Percentiles rank a stretch among this genome's conserved stretches.
These are phyloP conservation scores for Magallana nippona DNA, from an alignment of 2,888 invertebrate genomes.

Conservation along the genomic window DNA sequence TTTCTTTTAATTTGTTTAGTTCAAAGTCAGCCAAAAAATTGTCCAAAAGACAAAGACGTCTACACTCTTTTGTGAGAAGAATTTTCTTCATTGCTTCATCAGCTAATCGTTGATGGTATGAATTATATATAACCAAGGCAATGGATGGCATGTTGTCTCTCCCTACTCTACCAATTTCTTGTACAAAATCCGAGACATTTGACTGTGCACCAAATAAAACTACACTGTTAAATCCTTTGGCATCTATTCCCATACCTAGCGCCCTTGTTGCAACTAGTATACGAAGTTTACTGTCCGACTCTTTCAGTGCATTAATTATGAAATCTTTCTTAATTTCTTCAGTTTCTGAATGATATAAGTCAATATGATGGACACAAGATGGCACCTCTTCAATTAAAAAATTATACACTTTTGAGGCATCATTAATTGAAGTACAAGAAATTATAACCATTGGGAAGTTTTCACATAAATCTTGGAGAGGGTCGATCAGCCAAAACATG, in stretches of 20 bases:
- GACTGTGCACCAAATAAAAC: conserved; percentile 9
- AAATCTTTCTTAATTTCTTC: not conserved
- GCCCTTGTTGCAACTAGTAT: conserved; percentile 26
- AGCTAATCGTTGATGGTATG: not conserved
- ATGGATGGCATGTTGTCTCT: conserved; percentile 2
- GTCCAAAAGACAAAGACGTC: not conserved
- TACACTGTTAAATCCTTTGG: not conserved
- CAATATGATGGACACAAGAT: not conserved
- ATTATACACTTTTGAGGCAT: conserved; percentile 20
- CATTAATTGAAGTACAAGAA: conserved; percentile 28
- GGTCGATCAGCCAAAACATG: not conserved
- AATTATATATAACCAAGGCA: conserved; percentile 5
- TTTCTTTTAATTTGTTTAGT: not conserved
- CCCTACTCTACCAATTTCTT: conserved; percentile 4
- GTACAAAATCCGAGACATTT: not conserved
- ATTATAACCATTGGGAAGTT: not conserved
- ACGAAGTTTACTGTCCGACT: not conserved
- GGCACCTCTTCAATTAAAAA: not conserved
- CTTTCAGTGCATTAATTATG: not conserved
- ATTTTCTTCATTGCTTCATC: conserved; percentile 1
- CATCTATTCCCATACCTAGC: conserved; percentile 27
- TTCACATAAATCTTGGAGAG: conserved; percentile 9
- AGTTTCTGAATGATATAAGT: conserved; percentile 35
- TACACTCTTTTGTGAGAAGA: not conserved
- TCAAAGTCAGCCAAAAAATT: not conserved